Conservation (phyloP, 2,888 invertebrate species). For the Mystacides longicornis region DNA sequence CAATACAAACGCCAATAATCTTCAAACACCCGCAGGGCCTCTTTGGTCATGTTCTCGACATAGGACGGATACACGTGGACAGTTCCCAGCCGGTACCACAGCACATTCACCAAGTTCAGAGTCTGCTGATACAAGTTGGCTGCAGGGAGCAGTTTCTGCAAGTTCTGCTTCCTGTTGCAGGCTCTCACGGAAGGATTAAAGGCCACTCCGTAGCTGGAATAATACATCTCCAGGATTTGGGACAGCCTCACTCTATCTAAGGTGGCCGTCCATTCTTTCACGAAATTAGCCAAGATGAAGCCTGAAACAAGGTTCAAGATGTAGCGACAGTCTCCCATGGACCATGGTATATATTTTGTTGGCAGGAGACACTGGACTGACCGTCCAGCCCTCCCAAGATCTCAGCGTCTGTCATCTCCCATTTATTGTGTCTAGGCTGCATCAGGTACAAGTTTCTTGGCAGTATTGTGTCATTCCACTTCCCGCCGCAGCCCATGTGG, state of each 20-base stretch:
- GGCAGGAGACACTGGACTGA: too few species aligned
- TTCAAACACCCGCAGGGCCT: slow-evolving; percentile 45
- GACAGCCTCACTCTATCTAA: slow-evolving; percentile 49
- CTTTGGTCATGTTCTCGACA: slow-evolving; percentile 42
- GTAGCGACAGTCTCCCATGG: too few species aligned
- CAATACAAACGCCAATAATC: slow-evolving; percentile 45
- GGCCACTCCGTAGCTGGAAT: slow-evolving; percentile 53
- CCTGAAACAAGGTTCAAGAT: slow-evolving; percentile 46
- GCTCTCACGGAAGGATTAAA: slow-evolving; percentile 51
- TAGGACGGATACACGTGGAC: slow-evolving; percentile 41
- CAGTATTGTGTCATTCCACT: slow-evolving; percentile 59
- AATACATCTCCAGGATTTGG: slow-evolving; percentile 61
- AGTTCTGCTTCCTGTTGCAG: slow-evolving; percentile 47
- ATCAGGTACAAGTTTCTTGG: slow-evolving; percentile 52
- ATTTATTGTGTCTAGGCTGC: slow-evolving; percentile 40
- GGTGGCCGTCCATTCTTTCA: slow-evolving; percentile 46
- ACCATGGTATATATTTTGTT: too few species aligned
- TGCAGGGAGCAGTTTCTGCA: slow-evolving; percentile 38
- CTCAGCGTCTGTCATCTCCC: slow-evolving; percentile 63
- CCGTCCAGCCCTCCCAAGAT: slow-evolving; percentile 63
- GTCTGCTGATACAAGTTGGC: slow-evolving; percentile 40
- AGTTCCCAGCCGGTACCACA: slow-evolving; percentile 40
- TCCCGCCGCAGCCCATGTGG: slow-evolving; percentile 48
- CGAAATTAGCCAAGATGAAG: slow-evolving; percentile 46
- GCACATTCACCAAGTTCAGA: slow-evolving; percentile 39